These are phyloP conservation scores for Petrocephalus microphthalmus DNA, from an alignment of 2,113 vertebrate genomes.

Conservation along the genomic window DNA sequence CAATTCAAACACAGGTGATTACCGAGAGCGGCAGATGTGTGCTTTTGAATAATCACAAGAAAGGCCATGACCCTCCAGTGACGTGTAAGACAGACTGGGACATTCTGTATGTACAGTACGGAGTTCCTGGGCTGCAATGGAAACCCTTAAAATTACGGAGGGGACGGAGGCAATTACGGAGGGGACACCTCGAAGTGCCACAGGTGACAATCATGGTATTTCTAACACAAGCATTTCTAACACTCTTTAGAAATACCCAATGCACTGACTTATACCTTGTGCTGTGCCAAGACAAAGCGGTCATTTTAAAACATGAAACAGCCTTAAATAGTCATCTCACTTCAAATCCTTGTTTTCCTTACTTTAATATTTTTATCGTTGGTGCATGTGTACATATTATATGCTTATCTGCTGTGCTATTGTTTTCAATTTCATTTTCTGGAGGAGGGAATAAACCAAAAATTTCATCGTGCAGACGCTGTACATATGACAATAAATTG, in stretches of 20 bases:
- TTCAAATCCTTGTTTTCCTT: neutral
- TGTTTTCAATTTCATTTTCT: neutral
- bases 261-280: too few species aligned
- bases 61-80: neutral
- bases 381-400: neutral
- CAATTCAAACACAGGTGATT: constrained; percentile 8
- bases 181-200: neutral
- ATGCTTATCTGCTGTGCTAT: neutral
- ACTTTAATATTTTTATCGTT: neutral
- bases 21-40: neutral
- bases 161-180: too few species aligned
- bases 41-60: constrained; percentile 5
- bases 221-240: neutral
- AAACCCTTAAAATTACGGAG: neutral
- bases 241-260: too few species aligned
- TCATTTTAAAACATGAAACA: too few species aligned
- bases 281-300: too few species aligned
- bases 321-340: neutral
- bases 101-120: neutral
- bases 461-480: neutral
- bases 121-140: neutral
- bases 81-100: neutral
- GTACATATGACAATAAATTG: neutral
- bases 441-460: neutral
- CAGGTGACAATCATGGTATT: neutral